phyloP scores from a whole-genome alignment of 2,797 vertebrate species.

The Chaetodon trifasciatus region DNA sequence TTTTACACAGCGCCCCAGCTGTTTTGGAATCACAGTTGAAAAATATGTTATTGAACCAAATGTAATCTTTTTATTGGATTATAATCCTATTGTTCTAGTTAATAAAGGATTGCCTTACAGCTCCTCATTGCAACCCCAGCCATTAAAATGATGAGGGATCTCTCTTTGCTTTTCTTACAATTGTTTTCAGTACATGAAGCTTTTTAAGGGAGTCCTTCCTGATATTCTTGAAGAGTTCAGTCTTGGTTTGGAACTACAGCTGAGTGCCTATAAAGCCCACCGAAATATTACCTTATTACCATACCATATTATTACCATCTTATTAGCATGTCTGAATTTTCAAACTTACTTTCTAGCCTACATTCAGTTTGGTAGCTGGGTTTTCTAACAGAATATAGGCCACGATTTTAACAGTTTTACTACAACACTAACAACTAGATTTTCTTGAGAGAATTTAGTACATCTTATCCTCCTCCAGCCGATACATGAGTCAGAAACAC shows the following conservation, averaged over 20 bases:
- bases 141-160: background rate
- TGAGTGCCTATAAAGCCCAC: background rate
- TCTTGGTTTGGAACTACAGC: background rate
- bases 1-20: no score
- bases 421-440: background rate
- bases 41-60: background rate
- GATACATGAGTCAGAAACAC: background rate
- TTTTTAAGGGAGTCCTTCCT: background rate
- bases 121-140: background rate
- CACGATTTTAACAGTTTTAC: slow-evolving; percentile 8
- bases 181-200: background rate
- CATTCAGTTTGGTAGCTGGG: slow-evolving; percentile 1
- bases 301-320: no score
- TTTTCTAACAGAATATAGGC: slow-evolving; percentile 10
- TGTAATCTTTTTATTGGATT: background rate
- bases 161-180: background rate
- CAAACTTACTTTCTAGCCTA: slow-evolving; percentile 7
- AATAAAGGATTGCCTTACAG: background rate
- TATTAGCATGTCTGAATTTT: background rate
- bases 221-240: background rate
- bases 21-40: no score
- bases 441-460: background rate
- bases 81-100: background rate
- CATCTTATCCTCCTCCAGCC: background rate
- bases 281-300: no score